Percentiles rank a stretch among this genome's conserved stretches.
These are phyloP conservation scores for Crocuta crocuta DNA, from an alignment of 2,113 vertebrate genomes.

Conservation along the genomic window DNA sequence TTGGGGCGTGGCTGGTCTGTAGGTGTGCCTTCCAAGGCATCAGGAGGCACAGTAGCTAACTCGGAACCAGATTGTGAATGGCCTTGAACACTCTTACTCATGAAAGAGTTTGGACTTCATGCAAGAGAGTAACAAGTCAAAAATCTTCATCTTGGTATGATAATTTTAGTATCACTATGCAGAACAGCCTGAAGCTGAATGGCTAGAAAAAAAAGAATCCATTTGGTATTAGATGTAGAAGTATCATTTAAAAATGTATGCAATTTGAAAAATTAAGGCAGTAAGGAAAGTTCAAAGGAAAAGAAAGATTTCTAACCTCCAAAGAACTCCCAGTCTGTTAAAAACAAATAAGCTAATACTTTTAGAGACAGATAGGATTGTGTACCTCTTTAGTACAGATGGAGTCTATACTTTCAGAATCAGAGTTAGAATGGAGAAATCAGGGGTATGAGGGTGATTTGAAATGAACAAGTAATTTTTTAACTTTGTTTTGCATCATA, in stretches of 20 bases:
- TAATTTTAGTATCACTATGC: background rate
- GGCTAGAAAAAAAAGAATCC: background rate
- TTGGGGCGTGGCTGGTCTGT: background rate
- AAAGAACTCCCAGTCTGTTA: background rate
- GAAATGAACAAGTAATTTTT: background rate
- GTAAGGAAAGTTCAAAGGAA: background rate
- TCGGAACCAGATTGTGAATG: background rate
- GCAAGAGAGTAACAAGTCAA: background rate
- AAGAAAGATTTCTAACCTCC: background rate
- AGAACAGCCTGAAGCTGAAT: background rate
- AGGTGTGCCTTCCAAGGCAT: background rate
- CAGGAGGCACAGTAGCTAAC: background rate
- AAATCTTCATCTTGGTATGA: background rate
- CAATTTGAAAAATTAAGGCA: background rate
- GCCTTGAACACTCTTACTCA: background rate
- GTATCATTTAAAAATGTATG: background rate
- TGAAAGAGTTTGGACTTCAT: background rate
- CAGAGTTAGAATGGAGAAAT: background rate
- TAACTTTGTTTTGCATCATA: background rate
- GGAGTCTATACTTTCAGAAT: background rate
- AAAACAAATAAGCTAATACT: background rate
- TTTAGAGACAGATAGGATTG: background rate
- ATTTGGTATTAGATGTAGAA: background rate
- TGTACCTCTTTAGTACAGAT: background rate
- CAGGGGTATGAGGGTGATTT: background rate